A percentile compares a stretch with the other conserved stretches of the same genome.
Conservation (phyloP, 37 sponge, comb jelly and placozoan species). For the Hexactinellida sp. region DNA sequence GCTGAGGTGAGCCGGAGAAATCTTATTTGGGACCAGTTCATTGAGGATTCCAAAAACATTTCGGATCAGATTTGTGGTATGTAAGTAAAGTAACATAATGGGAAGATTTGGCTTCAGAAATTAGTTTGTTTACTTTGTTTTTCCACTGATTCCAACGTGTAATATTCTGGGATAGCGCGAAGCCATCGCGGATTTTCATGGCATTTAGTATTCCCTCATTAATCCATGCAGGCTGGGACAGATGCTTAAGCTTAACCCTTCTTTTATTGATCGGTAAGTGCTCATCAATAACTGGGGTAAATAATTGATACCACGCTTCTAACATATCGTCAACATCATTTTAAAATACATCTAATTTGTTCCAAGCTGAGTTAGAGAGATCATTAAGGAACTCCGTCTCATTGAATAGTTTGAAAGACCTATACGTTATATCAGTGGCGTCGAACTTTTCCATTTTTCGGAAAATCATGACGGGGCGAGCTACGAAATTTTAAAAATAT, state of each 20-base stretch:
- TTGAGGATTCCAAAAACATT: neutral
- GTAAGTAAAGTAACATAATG: neutral
- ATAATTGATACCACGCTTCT: neutral
- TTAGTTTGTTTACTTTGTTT: neutral
- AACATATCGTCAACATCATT: neutral
- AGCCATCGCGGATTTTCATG: neutral
- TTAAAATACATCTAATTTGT: neutral
- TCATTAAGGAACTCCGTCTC: neutral
- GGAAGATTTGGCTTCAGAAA: neutral
- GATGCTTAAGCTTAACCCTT: neutral
- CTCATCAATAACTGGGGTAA: neutral
- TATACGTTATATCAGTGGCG: too few species aligned
- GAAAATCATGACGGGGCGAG: too few species aligned
- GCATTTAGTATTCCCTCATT: neutral
- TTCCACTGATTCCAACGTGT: neutral
- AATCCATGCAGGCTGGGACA: neutral
- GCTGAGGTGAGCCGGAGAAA: neutral
- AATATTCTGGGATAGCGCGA: neutral
- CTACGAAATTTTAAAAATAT: too few species aligned
- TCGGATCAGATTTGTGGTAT: neutral
- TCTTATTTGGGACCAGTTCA: neutral
- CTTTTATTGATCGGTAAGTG: neutral
- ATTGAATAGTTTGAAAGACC: neutral
- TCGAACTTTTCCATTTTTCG: too few species aligned
- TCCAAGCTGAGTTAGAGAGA: neutral